Evolutionary conservation across 2,888 invertebrate species (phyloP), one percentile per base, ranked within the genome.

Genomic region (Alsophila aescularia): DNA sequence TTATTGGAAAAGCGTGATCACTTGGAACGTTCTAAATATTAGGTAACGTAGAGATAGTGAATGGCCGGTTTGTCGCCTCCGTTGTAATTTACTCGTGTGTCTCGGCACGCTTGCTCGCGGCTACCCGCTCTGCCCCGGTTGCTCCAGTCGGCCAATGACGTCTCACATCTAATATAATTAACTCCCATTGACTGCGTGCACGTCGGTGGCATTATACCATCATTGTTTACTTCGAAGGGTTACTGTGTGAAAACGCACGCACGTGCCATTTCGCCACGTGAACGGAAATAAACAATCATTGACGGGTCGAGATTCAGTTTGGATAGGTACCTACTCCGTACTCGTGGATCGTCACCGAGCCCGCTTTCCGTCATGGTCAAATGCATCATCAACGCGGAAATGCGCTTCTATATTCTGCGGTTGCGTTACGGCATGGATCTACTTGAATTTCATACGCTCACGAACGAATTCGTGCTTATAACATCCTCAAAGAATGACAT

Each of bases 161-260:
- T 78, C 77, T 78, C 74, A 68, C 75, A 74, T 73, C 79, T 75
- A 70, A 77, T 75, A 77, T 77, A 83, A 85, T 86, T 85, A 81
- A 77, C 77, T 76, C 74, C 73, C 80, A 82, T 85, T 86, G 83
- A 81, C 81, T 79, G 75, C 70, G 68, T 69, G 69, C 61, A 72
- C 69, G 71, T 69, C 71, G 64, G 66, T 64, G 59, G 67, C 68
- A 71, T 77, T 75, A 73, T 70, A 66, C 65, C 69, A 68, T 73
- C 64, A 69, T 75, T 75, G 77, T 83, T 83, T 80, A 77, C 77
- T 60, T 77, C 67, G 58, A 66, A 64, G 55, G 65, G 69, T 67
- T 75, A 73, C 72, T 67, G 67, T 73, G 67, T 66, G 64, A 65
- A 72, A 61, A 49, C 59, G 58, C 42, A 57, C 64, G 62, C 78